Evolutionary conservation across 2,888 invertebrate genomes (phyloP).

Genomic region (Tortricodes alternella): DNA sequence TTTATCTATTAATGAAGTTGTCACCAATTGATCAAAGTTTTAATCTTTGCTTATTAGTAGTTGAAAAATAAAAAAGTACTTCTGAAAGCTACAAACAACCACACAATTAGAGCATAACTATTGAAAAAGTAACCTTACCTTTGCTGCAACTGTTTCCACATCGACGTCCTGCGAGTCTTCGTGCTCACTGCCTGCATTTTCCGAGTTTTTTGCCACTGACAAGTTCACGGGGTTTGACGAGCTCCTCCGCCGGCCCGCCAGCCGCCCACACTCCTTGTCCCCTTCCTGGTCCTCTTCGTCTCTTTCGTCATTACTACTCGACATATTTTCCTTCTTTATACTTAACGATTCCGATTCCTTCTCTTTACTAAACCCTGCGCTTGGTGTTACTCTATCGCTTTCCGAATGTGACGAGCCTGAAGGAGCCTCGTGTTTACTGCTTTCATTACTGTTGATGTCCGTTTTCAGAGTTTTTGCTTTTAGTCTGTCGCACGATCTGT

Average conservation of each 20-base stretch:
- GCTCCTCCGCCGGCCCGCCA: slow-evolving; percentile 85
- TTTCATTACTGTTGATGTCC: slow-evolving; percentile 79
- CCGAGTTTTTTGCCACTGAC: slow-evolving; percentile 83
- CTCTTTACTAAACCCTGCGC: slow-evolving; percentile 77
- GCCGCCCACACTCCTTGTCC: slow-evolving; percentile 72
- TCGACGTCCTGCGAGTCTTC: slow-evolving; percentile 81
- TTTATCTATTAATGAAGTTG: no score
- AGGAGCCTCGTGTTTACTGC: slow-evolving; percentile 78
- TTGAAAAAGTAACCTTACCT: slow-evolving; percentile 55
- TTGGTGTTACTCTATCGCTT: slow-evolving; percentile 73
- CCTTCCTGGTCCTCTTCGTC: slow-evolving; percentile 76
- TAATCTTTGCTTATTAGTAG: no score
- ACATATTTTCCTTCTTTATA: slow-evolving; percentile 80
- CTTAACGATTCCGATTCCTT: slow-evolving; percentile 72
- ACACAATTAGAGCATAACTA: neutral
- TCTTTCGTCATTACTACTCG: slow-evolving; percentile 79
- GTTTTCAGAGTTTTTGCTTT: slow-evolving; percentile 74
- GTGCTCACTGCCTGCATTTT: slow-evolving; percentile 82
- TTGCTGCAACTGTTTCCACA: slow-evolving; percentile 78
- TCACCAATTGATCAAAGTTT: no score
- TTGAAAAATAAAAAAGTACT: no score
- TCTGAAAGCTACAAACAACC: no score
- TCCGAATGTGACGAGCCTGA: slow-evolving; percentile 79
- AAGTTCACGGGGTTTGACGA: slow-evolving; percentile 93
- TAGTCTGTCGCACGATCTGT: slow-evolving; percentile 75